phyloP scores from a whole-genome alignment of 2,113 vertebrate species.

The Daubentonia madagascariensis region DNA sequence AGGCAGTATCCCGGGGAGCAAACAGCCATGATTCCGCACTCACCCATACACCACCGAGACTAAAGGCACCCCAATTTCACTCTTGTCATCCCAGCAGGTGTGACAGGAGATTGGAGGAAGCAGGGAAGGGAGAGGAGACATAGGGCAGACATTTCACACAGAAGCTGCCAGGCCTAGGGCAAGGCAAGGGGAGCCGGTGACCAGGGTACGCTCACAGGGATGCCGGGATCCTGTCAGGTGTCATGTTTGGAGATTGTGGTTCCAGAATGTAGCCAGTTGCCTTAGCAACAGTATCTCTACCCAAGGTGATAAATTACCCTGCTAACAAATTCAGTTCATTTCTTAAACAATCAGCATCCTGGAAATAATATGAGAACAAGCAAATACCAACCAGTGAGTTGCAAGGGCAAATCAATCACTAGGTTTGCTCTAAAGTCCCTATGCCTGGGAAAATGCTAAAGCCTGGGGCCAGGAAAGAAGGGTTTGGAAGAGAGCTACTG shows the following conservation, averaged over 20 bases:
- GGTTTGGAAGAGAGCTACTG: background rate
- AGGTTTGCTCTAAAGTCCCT: background rate
- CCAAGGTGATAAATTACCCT: constrained; percentile 56
- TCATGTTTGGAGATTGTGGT: background rate
- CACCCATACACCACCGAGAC: background rate
- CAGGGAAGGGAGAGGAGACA: too few relatives aligned
- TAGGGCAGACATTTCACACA: background rate
- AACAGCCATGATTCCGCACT: background rate
- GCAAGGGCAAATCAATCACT: background rate
- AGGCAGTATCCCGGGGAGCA: background rate
- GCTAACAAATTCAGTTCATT: constrained; percentile 55
- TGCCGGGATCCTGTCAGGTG: background rate
- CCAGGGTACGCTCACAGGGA: background rate
- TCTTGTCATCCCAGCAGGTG: background rate
- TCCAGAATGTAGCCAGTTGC: constrained; percentile 33
- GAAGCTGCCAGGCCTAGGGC: background rate
- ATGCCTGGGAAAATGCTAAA: background rate
- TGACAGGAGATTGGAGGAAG: background rate
- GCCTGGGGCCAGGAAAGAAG: background rate
- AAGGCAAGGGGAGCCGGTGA: background rate
- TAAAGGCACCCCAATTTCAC: too few relatives aligned
- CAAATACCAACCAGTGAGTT: background rate
- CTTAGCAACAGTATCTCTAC: constrained; percentile 66
- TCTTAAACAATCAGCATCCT: constrained; percentile 52
- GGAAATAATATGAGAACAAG: constrained; percentile 29